Conservation (phyloP, 2,888 invertebrate genomes). For the Melinaea marsaeus region DNA sequence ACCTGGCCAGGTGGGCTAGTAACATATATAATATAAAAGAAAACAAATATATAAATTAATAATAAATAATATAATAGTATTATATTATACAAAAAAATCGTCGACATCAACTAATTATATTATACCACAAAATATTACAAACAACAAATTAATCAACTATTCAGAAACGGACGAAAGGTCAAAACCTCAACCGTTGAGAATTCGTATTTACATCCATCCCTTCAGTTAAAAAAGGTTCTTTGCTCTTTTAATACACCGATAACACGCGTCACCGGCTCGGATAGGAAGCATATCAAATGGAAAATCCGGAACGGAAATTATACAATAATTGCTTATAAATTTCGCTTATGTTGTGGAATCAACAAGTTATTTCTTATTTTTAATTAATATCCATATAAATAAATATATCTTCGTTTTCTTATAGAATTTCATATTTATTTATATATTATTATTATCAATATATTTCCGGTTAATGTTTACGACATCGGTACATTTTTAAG, state of each 20-base stretch:
- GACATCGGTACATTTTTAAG: too few species aligned
- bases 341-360: neutral
- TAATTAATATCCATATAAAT: neutral
- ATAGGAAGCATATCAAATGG: neutral
- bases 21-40: too few species aligned
- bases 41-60: neutral
- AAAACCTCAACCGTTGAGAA: constrained; percentile 5
- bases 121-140: neutral
- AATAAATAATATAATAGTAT: neutral
- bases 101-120: neutral
- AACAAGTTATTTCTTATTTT: neutral
- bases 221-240: constrained; percentile 31
- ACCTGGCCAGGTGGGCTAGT: too few species aligned
- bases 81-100: neutral
- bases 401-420: too few species aligned
- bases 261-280: constrained; percentile 19
- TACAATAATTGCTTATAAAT: constrained; percentile 5
- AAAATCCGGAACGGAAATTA: neutral
- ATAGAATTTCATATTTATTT: too few species aligned
- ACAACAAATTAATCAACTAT: constrained; percentile 18
- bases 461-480: too few species aligned
- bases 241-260: constrained; percentile 32
- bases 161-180: constrained; percentile 8
- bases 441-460: too few species aligned
- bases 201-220: constrained; percentile 10